phyloP scores from a whole-genome alignment of 2,888 invertebrate genomes.

The Panorpa germanica region DNA sequence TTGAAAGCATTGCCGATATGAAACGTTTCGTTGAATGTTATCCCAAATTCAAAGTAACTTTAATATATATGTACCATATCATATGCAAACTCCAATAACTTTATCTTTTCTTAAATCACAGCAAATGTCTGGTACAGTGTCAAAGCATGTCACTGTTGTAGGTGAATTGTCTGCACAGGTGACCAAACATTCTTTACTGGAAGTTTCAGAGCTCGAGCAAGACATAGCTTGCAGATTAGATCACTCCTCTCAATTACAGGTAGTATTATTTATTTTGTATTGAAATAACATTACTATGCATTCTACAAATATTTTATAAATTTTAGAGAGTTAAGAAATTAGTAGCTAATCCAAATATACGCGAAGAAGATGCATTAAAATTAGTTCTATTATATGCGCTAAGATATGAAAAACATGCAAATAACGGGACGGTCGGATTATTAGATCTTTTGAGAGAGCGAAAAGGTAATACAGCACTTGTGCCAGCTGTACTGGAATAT shows the following conservation, averaged over 20 bases:
- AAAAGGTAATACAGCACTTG: constrained; percentile 43
- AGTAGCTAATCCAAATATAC: constrained; percentile 48
- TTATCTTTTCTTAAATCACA: neutral
- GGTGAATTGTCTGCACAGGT: constrained; percentile 85
- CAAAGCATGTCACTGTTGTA: constrained; percentile 93
- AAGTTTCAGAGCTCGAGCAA: constrained; percentile 87
- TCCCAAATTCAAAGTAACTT: constrained; percentile 73
- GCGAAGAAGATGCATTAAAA: constrained; percentile 65
- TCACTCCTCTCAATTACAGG: constrained; percentile 54
- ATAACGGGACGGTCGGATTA: constrained; percentile 62
- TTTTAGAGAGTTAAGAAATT: constrained; percentile 56
- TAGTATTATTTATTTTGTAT: constrained; percentile 13
- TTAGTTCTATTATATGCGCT: constrained; percentile 86
- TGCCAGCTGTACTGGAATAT: constrained; percentile 57
- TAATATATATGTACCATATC: constrained; percentile 2
- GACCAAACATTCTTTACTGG: constrained; percentile 55
- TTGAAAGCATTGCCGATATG: constrained; percentile 98
- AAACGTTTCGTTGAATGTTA: constrained; percentile 96
- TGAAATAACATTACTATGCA: constrained; percentile 2
- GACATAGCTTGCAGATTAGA: constrained; percentile 79
- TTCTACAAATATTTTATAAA: constrained; percentile 8
- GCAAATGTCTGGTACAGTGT: constrained; percentile 88
- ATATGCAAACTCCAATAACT: constrained; percentile 2
- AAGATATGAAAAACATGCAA: constrained; percentile 79
- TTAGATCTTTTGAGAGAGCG: constrained; percentile 51